These are phyloP conservation scores for Vesta saturnalis DNA, from an alignment of 2,888 invertebrate genomes.

Conservation along the genomic window DNA sequence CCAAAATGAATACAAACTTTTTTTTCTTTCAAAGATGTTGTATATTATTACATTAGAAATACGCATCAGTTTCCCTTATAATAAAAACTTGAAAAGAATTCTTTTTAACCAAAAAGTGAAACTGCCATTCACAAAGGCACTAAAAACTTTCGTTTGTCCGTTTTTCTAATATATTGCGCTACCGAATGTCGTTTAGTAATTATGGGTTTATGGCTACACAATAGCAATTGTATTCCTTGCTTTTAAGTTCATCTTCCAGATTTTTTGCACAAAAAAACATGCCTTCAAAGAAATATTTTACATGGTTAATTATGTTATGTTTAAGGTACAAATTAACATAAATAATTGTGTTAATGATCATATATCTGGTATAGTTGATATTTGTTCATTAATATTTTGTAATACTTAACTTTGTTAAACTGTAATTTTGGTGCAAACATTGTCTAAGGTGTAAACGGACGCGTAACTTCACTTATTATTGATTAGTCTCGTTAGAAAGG, in stretches of 20 bases:
- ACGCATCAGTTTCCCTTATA: slow-evolving; percentile 17
- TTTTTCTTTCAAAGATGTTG: background rate
- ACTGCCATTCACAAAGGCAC: slow-evolving; percentile 38
- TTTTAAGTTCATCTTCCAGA: slow-evolving; percentile 14
- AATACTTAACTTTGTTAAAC: no score
- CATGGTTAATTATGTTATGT: no score
- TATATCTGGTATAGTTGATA: no score
- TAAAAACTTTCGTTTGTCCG: slow-evolving; percentile 44
- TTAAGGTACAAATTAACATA: no score
- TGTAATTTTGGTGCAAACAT: no score
- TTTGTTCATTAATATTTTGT: no score
- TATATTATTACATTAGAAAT: slow-evolving; percentile 20
- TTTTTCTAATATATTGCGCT: slow-evolving; percentile 42
- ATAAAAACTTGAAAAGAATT: slow-evolving; percentile 36
- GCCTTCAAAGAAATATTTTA: background rate
- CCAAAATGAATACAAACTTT: background rate
- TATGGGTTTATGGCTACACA: slow-evolving; percentile 40
- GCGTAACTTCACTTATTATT: no score
- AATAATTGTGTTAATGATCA: no score
- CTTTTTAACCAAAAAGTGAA: slow-evolving; percentile 45
- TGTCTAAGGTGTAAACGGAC: no score
- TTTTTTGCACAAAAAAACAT: background rate
- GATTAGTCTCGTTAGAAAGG: no score
- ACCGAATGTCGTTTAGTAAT: slow-evolving; percentile 43
- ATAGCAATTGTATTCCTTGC: slow-evolving; percentile 17